phyloP scores from a whole-genome alignment of 2,888 invertebrate genomes.

The Psylliodes chrysocephalus region DNA sequence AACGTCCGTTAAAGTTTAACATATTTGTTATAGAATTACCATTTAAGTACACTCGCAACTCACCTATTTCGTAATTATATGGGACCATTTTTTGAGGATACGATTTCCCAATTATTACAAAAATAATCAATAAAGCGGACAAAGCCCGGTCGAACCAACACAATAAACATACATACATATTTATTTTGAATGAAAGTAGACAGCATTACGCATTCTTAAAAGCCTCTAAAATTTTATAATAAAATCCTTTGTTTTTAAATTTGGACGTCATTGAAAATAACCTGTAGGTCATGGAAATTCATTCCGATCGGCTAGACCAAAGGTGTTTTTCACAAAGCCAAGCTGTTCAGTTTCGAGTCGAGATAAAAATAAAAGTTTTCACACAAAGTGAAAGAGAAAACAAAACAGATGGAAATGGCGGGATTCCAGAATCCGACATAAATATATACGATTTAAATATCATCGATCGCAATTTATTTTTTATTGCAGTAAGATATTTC shows the following conservation, averaged over 20 bases:
- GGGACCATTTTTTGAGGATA: no score
- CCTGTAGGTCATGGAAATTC: constrained; percentile 25
- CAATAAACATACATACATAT: no score
- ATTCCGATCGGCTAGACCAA: constrained; percentile 13
- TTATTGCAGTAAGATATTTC: no score
- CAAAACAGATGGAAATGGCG: neutral
- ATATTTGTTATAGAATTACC: no score
- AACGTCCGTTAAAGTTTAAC: no score
- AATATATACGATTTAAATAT: no score
- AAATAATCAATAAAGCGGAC: no score
- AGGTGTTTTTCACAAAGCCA: neutral
- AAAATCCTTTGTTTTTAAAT: constrained; percentile 17
- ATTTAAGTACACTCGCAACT: no score
- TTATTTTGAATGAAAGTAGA: neutral
- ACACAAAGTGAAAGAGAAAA: constrained; percentile 9
- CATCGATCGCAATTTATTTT: no score
- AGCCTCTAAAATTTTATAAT: neutral
- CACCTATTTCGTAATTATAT: no score
- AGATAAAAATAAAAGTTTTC: constrained; percentile 3
- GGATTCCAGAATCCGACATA: neutral
- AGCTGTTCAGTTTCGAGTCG: neutral
- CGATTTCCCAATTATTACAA: no score
- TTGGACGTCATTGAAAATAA: constrained; percentile 21
- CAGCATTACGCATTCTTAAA: neutral
- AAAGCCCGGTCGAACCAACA: no score